These are phyloP conservation scores for Ciona savignyi DNA, from an alignment of 23 tunicate genomes.

Conservation along the genomic window DNA sequence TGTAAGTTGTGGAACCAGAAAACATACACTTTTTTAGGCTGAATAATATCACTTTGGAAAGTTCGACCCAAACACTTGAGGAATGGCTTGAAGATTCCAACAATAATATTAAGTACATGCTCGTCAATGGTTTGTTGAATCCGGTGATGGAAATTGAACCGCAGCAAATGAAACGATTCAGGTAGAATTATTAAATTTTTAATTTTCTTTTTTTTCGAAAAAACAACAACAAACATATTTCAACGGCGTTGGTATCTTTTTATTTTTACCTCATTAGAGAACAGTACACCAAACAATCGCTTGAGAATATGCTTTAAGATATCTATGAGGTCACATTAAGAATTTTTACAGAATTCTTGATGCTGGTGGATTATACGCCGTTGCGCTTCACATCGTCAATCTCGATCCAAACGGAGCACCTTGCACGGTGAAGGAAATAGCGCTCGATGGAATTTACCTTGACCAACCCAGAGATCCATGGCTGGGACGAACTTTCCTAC, in stretches of 20 bases:
- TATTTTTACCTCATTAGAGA: too few species aligned
- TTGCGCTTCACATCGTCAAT: slow-evolving; percentile 24
- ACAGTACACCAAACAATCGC: too few species aligned
- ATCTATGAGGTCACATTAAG: too few species aligned
- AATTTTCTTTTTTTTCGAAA: too few species aligned
- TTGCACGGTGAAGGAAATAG: slow-evolving; percentile 49
- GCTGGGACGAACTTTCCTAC: slow-evolving; percentile 17
- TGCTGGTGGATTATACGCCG: slow-evolving; percentile 40
- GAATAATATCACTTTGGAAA: slow-evolving; percentile 7
- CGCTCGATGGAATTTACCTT: slow-evolving; percentile 60
- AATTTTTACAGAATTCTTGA: slow-evolving; percentile 35
- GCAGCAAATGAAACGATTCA: slow-evolving; percentile 11
- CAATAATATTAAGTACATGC: slow-evolving; percentile 20
- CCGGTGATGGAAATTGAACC: slow-evolving; percentile 4
- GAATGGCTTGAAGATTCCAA: slow-evolving; percentile 37
- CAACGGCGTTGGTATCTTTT: too few species aligned
- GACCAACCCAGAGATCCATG: slow-evolving; percentile 29
- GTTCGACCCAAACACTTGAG: slow-evolving; percentile 7
- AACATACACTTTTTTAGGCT: too few species aligned
- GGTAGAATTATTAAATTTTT: too few species aligned
- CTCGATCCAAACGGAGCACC: not conserved
- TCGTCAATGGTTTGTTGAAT: slow-evolving; percentile 27
- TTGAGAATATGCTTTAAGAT: too few species aligned
- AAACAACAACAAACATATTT: too few species aligned
- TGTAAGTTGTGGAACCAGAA: too few species aligned